These are phyloP conservation scores for Tiliacea aurago DNA, from an alignment of 2,888 invertebrate genomes.

Conservation along the genomic window DNA sequence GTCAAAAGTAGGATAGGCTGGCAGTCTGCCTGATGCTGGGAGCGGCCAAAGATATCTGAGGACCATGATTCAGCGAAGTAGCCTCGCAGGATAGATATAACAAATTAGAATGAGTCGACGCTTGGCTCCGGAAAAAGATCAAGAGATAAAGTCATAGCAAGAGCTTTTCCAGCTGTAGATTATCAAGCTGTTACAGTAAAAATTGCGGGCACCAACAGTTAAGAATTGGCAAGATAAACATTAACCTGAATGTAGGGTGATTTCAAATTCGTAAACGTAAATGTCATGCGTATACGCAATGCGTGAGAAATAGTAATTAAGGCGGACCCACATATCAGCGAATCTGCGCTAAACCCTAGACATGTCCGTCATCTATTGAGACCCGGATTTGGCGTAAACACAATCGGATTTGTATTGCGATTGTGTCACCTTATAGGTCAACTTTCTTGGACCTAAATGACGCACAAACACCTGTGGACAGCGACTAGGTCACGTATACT, in stretches of 20 bases:
- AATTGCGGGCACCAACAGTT: constrained; percentile 1
- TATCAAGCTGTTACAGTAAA: constrained; percentile 14
- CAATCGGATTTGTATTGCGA: constrained; percentile 52
- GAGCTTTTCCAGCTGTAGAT: constrained; percentile 13
- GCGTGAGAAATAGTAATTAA: constrained; percentile 66
- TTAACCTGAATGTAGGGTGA: constrained; percentile 57
- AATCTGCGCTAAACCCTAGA: constrained; percentile 43
- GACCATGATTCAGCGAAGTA: constrained; percentile 50
- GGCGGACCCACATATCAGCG: constrained; percentile 47
- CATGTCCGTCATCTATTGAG: constrained; percentile 48
- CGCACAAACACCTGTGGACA: constrained; percentile 57
- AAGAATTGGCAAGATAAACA: constrained; percentile 47
- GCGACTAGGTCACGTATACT: constrained; percentile 41
- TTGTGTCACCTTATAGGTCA: constrained; percentile 59
- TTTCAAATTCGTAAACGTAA: constrained; percentile 63
- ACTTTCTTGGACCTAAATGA: constrained; percentile 65
- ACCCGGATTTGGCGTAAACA: constrained; percentile 62
- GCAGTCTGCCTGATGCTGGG: constrained; percentile 47
- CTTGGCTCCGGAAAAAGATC: constrained; percentile 34
- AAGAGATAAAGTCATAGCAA: constrained; percentile 28
- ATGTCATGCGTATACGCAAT: constrained; percentile 57
- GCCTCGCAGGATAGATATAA: constrained; percentile 38
- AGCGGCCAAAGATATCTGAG: constrained; percentile 49
- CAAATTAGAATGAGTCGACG: constrained; percentile 33
- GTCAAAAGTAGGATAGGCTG: constrained; percentile 34